Evolutionary conservation across 1,140 invertebrate species (phyloP), one percentile per base, ranked within the genome.

Genomic region (Drosophila punjabiensis): DNA sequence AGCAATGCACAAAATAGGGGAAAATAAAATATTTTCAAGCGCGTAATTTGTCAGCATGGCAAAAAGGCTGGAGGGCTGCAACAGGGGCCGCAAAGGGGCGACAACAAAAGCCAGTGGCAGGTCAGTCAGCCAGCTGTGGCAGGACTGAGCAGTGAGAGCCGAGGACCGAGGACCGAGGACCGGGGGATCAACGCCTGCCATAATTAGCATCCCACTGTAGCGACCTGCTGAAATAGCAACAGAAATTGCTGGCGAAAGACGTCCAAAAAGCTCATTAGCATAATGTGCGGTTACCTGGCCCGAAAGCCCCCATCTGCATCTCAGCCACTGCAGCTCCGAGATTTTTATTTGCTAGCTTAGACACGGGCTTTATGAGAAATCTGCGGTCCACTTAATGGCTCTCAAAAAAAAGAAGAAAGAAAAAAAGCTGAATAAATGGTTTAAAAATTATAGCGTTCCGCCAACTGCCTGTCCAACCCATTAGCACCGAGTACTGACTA

Each of bases 251-350:
- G 64, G 68, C 68, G 39, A 70, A 82, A 68, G 55, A 45, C 43
- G 71, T 63, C 68, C 63, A 66, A 87, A 88, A 81, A 66, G 85
- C 85, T 88, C 85, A 88, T 88, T 89, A 88, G 81, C 85, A 88
- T 88, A 88, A 88, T 88, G 85, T 89, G 85, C 85, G 85, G 85
- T 81, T 68, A 60, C 68, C 63, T 77, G 67, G 60, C 65, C 48
- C 41, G 18, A 74, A 74, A 74, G 58, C 39, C 68, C 20, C 37
- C 39, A 53, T 24, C 58, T 61, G 58, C 43, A 50, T 63, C 43
- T 61, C 37, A 28, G 56, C 60, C 70, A 68, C 62, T 76, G 65
- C 66, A 65, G 18, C 63, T 47, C 32, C 39, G 55, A 45, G 62
- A 52, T 50, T 64, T 77, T 77, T 59, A 64, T 76, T 67, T 45